Evolutionary conservation across 2,113 vertebrate species (phyloP), one percentile per base, ranked within the genome.

Genomic region (Stigmatopora nigra): DNA sequence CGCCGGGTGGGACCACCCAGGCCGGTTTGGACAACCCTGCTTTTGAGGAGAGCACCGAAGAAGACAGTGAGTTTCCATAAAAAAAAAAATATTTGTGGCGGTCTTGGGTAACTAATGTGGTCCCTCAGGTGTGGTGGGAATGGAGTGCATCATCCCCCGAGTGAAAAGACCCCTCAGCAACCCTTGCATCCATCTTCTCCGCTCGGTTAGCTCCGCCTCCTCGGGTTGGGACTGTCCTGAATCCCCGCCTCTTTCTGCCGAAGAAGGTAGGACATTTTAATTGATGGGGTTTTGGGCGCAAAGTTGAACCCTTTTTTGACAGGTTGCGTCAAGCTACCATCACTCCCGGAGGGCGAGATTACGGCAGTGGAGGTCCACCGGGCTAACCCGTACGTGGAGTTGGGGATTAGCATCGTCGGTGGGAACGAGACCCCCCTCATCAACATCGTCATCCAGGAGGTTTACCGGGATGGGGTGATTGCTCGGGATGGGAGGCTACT

Each of bases 371-470:
- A 99, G 86, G 92, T 99, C 64, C 94, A 95, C 84, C 94, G 96
- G 10, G 92, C 94, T 61, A 97, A 97, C 85, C 97, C 97, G 17
- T 98, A 95, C 12, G 93, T 95, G 6, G 96, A 98, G 86, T 87
- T 98, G 74, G 97, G 97, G 80, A 94, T 99, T 84, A 98, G 97
- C 82, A 91, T 98, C 51, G 97, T 98, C 14, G 97, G 97, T 48
- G 97, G 97, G 72, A 98, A 96, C 46, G 97, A 99, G 88, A 99
- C 97, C 0, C 97, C 97, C 45, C 90, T 99, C 86, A 98, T 99
- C 81, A 98, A 98, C 88, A 89, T 99, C 55, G 96, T 99, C 76
- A 99, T 99, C 85, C 97, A 99, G 77, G 97, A 99, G 70, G 96
- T 99, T 76, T 99, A 98, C 88, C 90, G 96, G 16, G 96, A 99